Evolutionary conservation across 2,113 vertebrate species (phyloP).

Genomic region (Hippocampus comes): DNA sequence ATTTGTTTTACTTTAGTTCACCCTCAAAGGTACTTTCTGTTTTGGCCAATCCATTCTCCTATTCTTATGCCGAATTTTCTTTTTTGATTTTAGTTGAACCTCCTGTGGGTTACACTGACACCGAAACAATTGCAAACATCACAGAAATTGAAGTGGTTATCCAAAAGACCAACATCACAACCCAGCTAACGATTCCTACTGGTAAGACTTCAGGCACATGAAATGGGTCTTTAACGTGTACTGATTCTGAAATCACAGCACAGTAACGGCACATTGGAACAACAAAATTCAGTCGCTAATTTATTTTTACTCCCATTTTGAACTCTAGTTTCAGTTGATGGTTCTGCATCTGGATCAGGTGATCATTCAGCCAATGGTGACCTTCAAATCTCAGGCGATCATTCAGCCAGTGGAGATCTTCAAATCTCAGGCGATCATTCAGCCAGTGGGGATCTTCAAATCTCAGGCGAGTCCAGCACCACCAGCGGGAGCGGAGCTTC

Average conservation of each 20-base stretch:
- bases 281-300: not conserved
- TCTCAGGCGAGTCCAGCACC: constrained; percentile 46
- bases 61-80: not conserved
- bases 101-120: constrained; percentile 35
- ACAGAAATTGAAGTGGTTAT: constrained; percentile 38
- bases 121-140: constrained; percentile 20
- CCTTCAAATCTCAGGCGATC: constrained; percentile 32
- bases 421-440: constrained; percentile 43
- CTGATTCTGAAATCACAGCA: not conserved
- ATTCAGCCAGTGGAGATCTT: constrained; percentile 58
- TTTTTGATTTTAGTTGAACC: constrained; percentile 32
- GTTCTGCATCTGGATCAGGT: constrained; percentile 56
- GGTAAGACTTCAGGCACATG: constrained; percentile 33
- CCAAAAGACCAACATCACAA: constrained; percentile 20
- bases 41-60: not conserved
- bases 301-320: constrained; percentile 37
- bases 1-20: not conserved
- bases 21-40: not conserved
- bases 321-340: constrained; percentile 55
- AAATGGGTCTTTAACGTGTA: not conserved
- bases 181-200: constrained; percentile 13
- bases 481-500: constrained; percentile 46
- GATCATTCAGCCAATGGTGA: constrained; percentile 61
- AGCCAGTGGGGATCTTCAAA: constrained; percentile 53
- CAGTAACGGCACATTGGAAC: not conserved